These are phyloP conservation scores for Diglossa cyanea DNA, from an alignment of 2,797 vertebrate species.

Conservation along the genomic window DNA sequence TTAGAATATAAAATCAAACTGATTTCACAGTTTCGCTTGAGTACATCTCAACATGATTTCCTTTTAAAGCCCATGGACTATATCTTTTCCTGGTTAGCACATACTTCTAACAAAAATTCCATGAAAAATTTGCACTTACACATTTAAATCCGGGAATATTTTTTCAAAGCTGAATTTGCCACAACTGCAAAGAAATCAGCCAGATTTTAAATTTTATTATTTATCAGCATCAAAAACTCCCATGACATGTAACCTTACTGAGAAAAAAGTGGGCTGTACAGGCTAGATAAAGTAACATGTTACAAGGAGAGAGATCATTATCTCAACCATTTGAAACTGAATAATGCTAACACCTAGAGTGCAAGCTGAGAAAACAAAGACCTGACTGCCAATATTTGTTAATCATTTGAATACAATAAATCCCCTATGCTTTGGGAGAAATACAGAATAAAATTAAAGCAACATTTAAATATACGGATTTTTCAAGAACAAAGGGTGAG, in stretches of 20 bases:
- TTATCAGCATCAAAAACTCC: neutral
- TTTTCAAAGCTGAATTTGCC: neutral
- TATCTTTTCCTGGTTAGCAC: neutral
- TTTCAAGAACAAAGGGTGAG: neutral
- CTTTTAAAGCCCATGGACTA: neutral
- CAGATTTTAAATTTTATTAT: neutral
- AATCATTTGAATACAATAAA: neutral
- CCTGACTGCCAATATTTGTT: conserved; percentile 15
- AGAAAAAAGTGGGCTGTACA: neutral
- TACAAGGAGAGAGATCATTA: neutral
- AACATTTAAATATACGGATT: neutral
- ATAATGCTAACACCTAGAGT: neutral
- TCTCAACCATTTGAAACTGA: conserved; percentile 23
- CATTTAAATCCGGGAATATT: neutral
- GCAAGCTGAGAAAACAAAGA: conserved; percentile 17
- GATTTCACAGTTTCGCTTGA: neutral
- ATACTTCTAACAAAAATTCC: neutral
- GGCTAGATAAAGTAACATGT: neutral
- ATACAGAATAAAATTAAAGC: neutral
- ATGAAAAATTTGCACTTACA: neutral
- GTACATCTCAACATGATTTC: neutral
- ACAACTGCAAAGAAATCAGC: neutral
- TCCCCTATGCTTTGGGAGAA: neutral
- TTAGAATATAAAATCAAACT: neutral
- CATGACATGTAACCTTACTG: neutral